These are phyloP conservation scores for Pelagia noctiluca DNA, from an alignment of 30 jellyfish, hydroid and myxozoan genomes.

Conservation along the genomic window DNA sequence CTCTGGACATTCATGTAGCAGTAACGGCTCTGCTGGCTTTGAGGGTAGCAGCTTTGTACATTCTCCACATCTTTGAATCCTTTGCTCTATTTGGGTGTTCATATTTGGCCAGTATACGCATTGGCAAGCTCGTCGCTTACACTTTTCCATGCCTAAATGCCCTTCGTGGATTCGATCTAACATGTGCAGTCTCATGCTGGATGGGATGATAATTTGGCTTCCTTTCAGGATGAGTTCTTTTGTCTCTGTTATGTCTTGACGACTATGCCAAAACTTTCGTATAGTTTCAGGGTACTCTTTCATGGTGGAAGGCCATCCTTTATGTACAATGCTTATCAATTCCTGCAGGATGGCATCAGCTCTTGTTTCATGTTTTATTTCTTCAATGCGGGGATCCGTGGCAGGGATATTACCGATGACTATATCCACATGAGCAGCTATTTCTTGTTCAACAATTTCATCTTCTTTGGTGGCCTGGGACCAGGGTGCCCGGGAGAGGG, in stretches of 20 bases:
- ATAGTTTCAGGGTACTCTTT: conserved; percentile 25
- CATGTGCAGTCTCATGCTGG: conserved; percentile 20
- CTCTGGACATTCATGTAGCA: conserved; percentile 26
- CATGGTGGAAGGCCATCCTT: conserved; percentile 60
- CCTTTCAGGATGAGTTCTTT: conserved; percentile 54
- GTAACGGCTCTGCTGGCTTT: conserved; percentile 35
- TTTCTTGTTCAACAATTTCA: conserved; percentile 29
- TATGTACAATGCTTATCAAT: conserved; percentile 4
- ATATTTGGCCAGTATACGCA: conserved; percentile 62
- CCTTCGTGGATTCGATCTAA: conserved; percentile 53
- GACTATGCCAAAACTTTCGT: conserved; percentile 40
- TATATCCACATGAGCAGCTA: neutral
- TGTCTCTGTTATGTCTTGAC: conserved; percentile 42
- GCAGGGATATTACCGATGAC: conserved; percentile 24
- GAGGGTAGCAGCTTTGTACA: conserved; percentile 44
- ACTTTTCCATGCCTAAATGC: conserved; percentile 45
- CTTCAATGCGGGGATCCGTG: conserved; percentile 23
- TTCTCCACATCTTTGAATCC: conserved; percentile 44
- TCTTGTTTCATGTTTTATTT: conserved; percentile 20
- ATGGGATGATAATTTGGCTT: conserved; percentile 44
- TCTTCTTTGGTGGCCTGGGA: conserved; percentile 13
- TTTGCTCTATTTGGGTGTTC: conserved; percentile 37
- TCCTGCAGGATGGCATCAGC: conserved; percentile 33
- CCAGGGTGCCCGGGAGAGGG: conserved; percentile 42
- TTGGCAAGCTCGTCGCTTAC: conserved; percentile 49